Conservation (phyloP, 2,113 vertebrate genomes). For the Gallinago undulata region DNA sequence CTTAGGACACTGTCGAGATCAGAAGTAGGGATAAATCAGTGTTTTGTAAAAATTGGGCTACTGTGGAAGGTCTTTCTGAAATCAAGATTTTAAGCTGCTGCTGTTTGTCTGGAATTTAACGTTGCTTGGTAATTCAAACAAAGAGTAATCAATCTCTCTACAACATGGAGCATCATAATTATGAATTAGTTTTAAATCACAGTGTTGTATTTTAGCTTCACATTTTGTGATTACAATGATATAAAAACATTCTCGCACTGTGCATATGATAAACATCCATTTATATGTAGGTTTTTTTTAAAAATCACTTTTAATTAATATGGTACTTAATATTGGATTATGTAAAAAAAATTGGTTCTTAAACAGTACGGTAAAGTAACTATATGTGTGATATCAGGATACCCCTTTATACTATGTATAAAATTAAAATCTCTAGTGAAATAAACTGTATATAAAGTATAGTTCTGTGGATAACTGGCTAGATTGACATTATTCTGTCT, state of each 20-base stretch:
- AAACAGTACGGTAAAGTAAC: conserved; percentile 70
- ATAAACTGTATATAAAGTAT: conserved; percentile 77
- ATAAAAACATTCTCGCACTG: conserved; percentile 69
- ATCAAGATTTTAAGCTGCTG: conserved; percentile 56
- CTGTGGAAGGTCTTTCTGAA: conserved; percentile 60
- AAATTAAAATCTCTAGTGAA: conserved; percentile 76
- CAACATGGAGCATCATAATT: conserved; percentile 18
- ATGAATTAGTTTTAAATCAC: conserved; percentile 67
- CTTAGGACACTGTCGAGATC: background rate
- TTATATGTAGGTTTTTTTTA: conserved; percentile 65
- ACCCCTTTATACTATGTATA: conserved; percentile 79
- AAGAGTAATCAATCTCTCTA: background rate
- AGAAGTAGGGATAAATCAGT: conserved; percentile 38
- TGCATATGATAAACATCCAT: conserved; percentile 72
- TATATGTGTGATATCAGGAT: conserved; percentile 72
- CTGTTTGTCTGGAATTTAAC: conserved; percentile 55
- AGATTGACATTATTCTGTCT: background rate
- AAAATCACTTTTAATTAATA: conserved; percentile 72
- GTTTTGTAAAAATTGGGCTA: conserved; percentile 34
- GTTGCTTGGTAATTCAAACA: conserved; percentile 25
- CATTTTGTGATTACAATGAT: conserved; percentile 63
- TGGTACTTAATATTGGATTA: conserved; percentile 72
- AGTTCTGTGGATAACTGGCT: conserved; percentile 30
- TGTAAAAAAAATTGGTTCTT: conserved; percentile 72
- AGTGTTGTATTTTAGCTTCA: conserved; percentile 72